These are phyloP conservation scores for Recurvirostra avosetta DNA, from an alignment of 2,113 vertebrate species.

Conservation along the genomic window DNA sequence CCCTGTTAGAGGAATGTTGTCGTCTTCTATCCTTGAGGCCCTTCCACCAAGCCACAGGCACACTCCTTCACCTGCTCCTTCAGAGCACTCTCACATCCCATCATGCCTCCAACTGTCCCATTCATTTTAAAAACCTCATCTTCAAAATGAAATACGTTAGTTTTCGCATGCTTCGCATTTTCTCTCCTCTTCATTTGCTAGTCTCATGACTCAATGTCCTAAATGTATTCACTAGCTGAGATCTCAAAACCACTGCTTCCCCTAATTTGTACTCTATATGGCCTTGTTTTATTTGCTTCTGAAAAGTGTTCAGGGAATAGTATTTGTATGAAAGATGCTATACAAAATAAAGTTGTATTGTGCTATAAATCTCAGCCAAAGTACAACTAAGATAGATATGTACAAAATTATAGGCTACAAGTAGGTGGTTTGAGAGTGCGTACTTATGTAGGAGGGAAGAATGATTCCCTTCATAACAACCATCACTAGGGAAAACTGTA, in stretches of 20 bases:
- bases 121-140: background rate
- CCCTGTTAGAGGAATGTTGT: background rate
- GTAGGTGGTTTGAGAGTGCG: background rate
- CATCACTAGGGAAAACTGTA: background rate
- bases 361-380: constrained; percentile 5
- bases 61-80: background rate
- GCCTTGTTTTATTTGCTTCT: constrained; percentile 1
- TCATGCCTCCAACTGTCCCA: background rate
- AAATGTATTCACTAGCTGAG: background rate
- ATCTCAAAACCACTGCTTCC: background rate
- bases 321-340: background rate
- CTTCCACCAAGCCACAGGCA: background rate
- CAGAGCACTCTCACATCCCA: background rate
- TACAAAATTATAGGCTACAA: background rate
- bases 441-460: background rate
- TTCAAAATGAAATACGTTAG: background rate
- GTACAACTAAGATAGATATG: background rate
- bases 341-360: background rate
- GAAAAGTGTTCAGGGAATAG: background rate
- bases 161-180: background rate
- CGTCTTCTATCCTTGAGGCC: background rate
- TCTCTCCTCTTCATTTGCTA: background rate
- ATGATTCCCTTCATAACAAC: background rate
- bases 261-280: background rate
- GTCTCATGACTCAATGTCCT: background rate